phyloP scores from a whole-genome alignment of 2,113 vertebrate genomes.

The Pelodiscus sinensis region DNA sequence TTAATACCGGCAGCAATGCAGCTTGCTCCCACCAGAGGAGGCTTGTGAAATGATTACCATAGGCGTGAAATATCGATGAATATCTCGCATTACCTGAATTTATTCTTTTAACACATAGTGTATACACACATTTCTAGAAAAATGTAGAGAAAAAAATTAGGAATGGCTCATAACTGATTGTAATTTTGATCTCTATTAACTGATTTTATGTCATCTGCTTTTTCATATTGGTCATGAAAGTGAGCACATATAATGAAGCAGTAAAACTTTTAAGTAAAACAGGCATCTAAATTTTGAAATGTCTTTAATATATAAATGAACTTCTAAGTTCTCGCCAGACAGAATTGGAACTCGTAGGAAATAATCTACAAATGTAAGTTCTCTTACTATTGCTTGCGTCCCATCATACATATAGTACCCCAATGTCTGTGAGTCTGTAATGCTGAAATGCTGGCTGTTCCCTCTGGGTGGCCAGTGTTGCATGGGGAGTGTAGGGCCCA shows the following conservation, averaged over 20 bases:
- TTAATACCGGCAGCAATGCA: not conserved
- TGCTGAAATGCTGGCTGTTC: no score
- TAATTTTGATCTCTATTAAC: not conserved
- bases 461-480: no score
- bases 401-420: no score
- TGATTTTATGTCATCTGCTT: not conserved
- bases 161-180: not conserved
- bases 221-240: not conserved
- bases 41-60: conserved; percentile 2
- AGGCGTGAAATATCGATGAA: conserved; percentile 4
- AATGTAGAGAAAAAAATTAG: not conserved
- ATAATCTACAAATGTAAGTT: not conserved
- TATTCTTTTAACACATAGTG: rapidly evolving
- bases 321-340: not conserved
- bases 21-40: not conserved
- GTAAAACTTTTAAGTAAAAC: not conserved
- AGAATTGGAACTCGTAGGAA: not conserved
- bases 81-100: not conserved
- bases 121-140: not conserved
- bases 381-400: not conserved
- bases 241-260: not conserved
- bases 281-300: not conserved
- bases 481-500: no score
- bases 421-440: no score
- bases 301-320: not conserved